Evolutionary conservation across 1,140 invertebrate genomes (phyloP), one percentile per base, ranked within the genome.

Genomic region (Rhagoletis zephyria): DNA sequence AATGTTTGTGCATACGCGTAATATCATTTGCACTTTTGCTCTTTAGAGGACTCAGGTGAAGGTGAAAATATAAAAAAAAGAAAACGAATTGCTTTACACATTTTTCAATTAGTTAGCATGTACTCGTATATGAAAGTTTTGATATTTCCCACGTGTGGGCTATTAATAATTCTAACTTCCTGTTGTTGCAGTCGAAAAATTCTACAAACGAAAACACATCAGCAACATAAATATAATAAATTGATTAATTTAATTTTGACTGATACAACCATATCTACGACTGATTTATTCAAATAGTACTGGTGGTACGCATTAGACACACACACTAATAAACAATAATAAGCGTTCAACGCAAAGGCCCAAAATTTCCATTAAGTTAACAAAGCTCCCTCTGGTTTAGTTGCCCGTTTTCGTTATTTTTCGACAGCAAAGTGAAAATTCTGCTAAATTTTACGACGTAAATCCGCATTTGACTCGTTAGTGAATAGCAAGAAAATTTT

Each of bases 101-200:
- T 81, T 45, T 14, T 74, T 45, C 70, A 16, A 16, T 51, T 45
- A 12, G 48, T 45, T 40, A 10, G 51, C 9, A 19, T 30, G 51
- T 19, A 4, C 45, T 48, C 40, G 67, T 30, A 30, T 30, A 30
- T 30, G 30, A 30, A 14, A 74, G 12, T 74, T 74, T 81, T 81
- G 74, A 81, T 56, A 56, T 81, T 81, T 56, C 56, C 74, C 74
- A 81, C 74, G 74, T 81, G 74, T 81, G 7, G 10, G 48, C n/a
- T 56, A 51, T 81, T 30, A 81, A 81, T 81, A 56, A 56, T 81
- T 81, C 45, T 56, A 42, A 81, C 48, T 81, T 81, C 74, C 74
- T 81, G 74, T 81, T 81, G 74, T 81, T 81, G 74, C 48, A 81
- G 48, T 16, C 30, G 48, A 56, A 56, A 56, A 51, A 56, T 81